Percentiles rank a stretch among this genome's conserved stretches.
phyloP scores from a whole-genome alignment of 1,140 invertebrate species.

The Anoplophora glabripennis region DNA sequence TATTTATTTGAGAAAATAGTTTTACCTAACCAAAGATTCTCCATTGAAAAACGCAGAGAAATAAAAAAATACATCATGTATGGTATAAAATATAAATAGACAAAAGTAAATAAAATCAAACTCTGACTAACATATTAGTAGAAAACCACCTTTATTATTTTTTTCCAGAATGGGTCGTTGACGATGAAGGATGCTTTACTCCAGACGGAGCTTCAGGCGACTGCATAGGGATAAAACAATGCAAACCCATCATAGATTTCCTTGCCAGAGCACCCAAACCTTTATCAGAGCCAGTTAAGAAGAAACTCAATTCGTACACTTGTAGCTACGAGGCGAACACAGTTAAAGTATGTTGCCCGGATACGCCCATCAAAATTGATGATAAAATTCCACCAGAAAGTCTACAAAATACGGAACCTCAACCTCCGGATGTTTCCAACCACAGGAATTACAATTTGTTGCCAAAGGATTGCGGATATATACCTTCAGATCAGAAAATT shows the following conservation, averaged over 20 bases:
- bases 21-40: too few species aligned
- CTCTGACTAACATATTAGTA: too few species aligned
- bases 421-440: slow-evolving; percentile 50
- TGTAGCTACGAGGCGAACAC: slow-evolving; percentile 51
- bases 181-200: slow-evolving; percentile 43
- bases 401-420: too few species aligned
- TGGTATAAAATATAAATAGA: too few species aligned
- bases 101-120: too few species aligned
- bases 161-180: slow-evolving; percentile 44
- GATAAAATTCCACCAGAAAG: too few species aligned
- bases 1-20: too few species aligned
- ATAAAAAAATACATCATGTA: too few species aligned
- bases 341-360: slow-evolving; percentile 54
- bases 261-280: slow-evolving; percentile 38
- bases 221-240: slow-evolving; percentile 47
- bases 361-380: slow-evolving; percentile 14
- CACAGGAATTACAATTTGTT: slow-evolving; percentile 58
- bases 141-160: not conserved
- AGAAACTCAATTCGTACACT: slow-evolving; percentile 44
- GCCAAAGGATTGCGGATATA: slow-evolving; percentile 45
- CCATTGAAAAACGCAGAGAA: too few species aligned
- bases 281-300: slow-evolving; percentile 23
- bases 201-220: slow-evolving; percentile 44
- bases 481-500: slow-evolving; percentile 50
- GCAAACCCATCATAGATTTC: slow-evolving; percentile 40